These are phyloP conservation scores for Lagodon rhomboides DNA, from an alignment of 2,797 vertebrate genomes.

Conservation along the genomic window DNA sequence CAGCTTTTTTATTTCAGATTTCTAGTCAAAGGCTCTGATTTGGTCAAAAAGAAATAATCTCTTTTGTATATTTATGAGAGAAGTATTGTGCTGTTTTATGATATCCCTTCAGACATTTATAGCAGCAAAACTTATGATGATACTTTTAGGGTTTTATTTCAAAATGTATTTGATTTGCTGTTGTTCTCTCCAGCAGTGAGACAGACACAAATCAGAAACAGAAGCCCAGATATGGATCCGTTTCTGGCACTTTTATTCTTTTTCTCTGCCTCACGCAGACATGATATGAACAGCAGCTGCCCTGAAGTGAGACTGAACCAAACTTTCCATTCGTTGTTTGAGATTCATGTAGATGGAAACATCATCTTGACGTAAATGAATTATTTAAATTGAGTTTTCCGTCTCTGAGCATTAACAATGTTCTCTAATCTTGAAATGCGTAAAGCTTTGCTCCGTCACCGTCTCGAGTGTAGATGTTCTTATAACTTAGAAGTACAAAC, in stretches of 20 bases:
- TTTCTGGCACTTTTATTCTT: neutral
- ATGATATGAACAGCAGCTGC: neutral
- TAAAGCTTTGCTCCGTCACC: neutral
- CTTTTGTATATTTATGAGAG: neutral
- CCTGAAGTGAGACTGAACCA: neutral
- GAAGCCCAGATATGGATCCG: neutral
- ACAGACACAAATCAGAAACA: neutral
- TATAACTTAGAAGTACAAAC: neutral
- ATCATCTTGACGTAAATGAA: conserved; percentile 16
- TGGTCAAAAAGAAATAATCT: neutral
- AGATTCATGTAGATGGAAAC: conserved; percentile 5
- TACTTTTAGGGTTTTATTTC: neutral
- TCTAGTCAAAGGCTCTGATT: neutral
- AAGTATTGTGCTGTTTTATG: neutral
- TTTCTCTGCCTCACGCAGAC: neutral
- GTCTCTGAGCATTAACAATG: neutral
- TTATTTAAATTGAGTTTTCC: conserved; percentile 23
- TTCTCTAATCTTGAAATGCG: neutral
- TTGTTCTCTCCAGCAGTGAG: neutral
- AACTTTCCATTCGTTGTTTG: conserved; percentile 7
- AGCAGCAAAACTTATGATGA: too few relatives aligned
- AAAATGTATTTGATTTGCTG: neutral
- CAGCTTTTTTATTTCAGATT: neutral
- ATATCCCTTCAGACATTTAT: neutral
- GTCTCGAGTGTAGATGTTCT: neutral